Evolutionary conservation across 2,797 vertebrate species (phyloP).

Genomic region (Echiichthys vipera): DNA sequence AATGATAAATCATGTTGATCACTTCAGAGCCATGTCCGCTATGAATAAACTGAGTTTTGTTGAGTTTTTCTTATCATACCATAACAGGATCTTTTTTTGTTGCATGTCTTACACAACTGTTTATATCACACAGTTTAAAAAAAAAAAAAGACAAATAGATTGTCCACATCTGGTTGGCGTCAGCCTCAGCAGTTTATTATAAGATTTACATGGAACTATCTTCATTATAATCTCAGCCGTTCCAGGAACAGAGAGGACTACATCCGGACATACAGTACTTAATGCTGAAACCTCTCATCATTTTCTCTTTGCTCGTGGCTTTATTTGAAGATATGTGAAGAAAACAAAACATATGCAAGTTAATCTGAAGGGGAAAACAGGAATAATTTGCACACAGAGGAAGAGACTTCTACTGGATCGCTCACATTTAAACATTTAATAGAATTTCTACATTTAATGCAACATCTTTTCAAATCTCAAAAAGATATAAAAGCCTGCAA

Average conservation of each 20-base stretch:
- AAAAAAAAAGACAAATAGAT: slow-evolving; percentile 17
- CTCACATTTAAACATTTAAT: slow-evolving; percentile 26
- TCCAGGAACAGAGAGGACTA: slow-evolving; percentile 40
- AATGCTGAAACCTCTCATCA: slow-evolving; percentile 47
- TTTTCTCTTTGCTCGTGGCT: slow-evolving; percentile 16
- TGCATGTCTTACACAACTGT: not conserved
- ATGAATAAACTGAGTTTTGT: not conserved
- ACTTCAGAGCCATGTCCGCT: not conserved
- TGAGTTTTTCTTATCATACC: not conserved
- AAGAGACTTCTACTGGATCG: slow-evolving; percentile 26
- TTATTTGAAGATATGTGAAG: slow-evolving; percentile 43
- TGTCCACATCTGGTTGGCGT: slow-evolving; percentile 21
- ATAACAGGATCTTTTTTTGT: not conserved
- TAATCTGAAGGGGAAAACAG: slow-evolving; percentile 27
- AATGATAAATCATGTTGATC: not conserved
- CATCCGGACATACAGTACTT: slow-evolving; percentile 32
- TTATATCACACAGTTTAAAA: not conserved
- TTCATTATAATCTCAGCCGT: slow-evolving; percentile 16
- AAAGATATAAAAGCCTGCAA: slow-evolving; percentile 39
- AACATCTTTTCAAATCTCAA: slow-evolving; percentile 50
- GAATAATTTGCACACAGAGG: slow-evolving; percentile 28
- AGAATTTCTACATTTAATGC: slow-evolving; percentile 54
- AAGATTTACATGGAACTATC: slow-evolving; percentile 47
- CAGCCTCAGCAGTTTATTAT: slow-evolving; percentile 70
- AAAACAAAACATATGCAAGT: slow-evolving; percentile 39